Evolutionary conservation across 2,888 invertebrate genomes (phyloP), one percentile per base, ranked within the genome.

Genomic region (Belgica antarctica): DNA sequence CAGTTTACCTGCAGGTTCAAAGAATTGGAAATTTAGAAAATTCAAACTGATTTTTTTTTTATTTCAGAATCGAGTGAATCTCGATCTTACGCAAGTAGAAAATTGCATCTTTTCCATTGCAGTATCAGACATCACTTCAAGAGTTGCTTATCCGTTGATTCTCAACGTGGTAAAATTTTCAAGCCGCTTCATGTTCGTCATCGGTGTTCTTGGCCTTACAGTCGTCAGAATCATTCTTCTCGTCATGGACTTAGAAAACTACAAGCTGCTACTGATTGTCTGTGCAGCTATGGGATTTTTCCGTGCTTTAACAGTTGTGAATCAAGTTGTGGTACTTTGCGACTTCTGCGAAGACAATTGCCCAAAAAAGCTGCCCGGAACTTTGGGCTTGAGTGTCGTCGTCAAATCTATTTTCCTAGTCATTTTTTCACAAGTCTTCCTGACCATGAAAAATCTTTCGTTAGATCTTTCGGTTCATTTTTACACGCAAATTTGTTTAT

Each of bases 221-320:
- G 8, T 15, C 10, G 7, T 34, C 15, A 10, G 57, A 34, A 1
- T 68, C 1, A 0, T 68, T 12, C n/a, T 66, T 8, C 1, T 66
- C 12, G n/a, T 7, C 3, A 1, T 52, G n/a, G n/a, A 27, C 8
- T 7, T 19, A n/a, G 15, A 12, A 1, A n/a, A 47, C 1, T 66
- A 19, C 15, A n/a, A 27, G 1, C 4, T 27, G 1, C 1, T 66
- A 0, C 15, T 66, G 7, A 27, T 19, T 17, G n/a, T 57, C 8
- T 68, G 52, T 19, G 15, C 46, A 31, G 4, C 15, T 1, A 34
- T 68, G 1, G 68, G 68, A 57, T 28, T 19, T 12, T 68, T 68
- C n/a, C 15, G 57, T 24, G 68, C 52, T n/a, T 1, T 68, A 3
- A 68, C 68, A n/a, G 68, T 68, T 1, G 57, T 68, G 1, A 68